Percentiles rank a stretch among this genome's conserved stretches.
Conservation (phyloP, 1,140 invertebrate species). For the Scylla paramamosain region DNA sequence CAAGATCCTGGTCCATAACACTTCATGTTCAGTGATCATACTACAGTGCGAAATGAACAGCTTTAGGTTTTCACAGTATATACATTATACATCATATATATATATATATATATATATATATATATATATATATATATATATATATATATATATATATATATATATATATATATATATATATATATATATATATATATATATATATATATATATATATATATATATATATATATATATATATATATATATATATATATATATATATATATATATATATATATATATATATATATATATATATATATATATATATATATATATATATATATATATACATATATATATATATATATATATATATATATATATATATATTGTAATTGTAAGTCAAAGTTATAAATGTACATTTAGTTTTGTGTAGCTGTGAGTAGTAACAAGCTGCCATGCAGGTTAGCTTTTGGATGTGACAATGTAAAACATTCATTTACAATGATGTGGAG, state of each 20-base stretch:
- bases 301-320: conserved; percentile 56
- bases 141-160: conserved; percentile 61
- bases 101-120: conserved; percentile 57
- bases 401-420: too few relatives aligned
- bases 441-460: not conserved
- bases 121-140: conserved; percentile 54
- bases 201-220: conserved; percentile 52
- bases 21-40: too few relatives aligned
- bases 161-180: conserved; percentile 57
- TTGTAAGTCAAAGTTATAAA: too few relatives aligned
- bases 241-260: conserved; percentile 45
- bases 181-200: not conserved
- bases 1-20: too few relatives aligned
- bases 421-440: too few relatives aligned
- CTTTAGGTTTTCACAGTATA: too few relatives aligned
- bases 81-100: not conserved
- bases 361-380: conserved; percentile 48
- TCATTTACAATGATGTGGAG: not conserved
- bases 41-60: too few relatives aligned
- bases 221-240: too few relatives aligned
- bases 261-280: conserved; percentile 51
- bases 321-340: conserved; percentile 55
- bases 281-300: conserved; percentile 52
- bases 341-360: conserved; percentile 53
- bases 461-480: not conserved